phyloP scores from a whole-genome alignment of 64 coral and sea anemone genomes.

The Platygyra sinensis region DNA sequence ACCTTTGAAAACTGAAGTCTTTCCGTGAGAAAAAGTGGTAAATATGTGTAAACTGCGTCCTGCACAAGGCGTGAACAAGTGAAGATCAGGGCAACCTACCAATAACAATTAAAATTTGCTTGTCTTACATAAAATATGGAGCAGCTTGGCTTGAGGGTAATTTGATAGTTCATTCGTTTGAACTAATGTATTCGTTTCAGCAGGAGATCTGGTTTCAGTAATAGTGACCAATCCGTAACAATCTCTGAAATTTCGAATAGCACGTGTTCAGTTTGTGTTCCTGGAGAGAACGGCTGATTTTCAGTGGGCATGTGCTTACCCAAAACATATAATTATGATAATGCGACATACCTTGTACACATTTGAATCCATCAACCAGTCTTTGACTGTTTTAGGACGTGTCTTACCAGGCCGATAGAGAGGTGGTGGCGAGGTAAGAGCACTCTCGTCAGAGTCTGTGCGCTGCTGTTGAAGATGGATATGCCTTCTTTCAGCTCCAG shows the following conservation, averaged over 20 bases:
- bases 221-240: too few relatives aligned
- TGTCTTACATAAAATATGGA: too few relatives aligned
- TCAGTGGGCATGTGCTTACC: too few relatives aligned
- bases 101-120: background rate
- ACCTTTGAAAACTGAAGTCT: background rate
- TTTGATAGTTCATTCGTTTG: too few relatives aligned
- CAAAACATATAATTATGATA: background rate
- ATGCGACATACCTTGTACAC: constrained; percentile 11
- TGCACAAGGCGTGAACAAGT: background rate
- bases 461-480: background rate
- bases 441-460: background rate
- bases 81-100: background rate
- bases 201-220: too few relatives aligned
- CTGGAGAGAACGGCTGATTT: too few relatives aligned
- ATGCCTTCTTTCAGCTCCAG: background rate
- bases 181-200: too few relatives aligned
- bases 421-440: background rate
- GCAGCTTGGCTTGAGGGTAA: too few relatives aligned
- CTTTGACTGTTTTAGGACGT: background rate
- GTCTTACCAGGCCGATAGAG: background rate
- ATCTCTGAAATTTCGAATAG: background rate
- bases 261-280: too few relatives aligned
- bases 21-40: background rate
- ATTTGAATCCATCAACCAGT: background rate
- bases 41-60: background rate